phyloP scores from a whole-genome alignment of 2,888 invertebrate genomes.

The Elegia similella region DNA sequence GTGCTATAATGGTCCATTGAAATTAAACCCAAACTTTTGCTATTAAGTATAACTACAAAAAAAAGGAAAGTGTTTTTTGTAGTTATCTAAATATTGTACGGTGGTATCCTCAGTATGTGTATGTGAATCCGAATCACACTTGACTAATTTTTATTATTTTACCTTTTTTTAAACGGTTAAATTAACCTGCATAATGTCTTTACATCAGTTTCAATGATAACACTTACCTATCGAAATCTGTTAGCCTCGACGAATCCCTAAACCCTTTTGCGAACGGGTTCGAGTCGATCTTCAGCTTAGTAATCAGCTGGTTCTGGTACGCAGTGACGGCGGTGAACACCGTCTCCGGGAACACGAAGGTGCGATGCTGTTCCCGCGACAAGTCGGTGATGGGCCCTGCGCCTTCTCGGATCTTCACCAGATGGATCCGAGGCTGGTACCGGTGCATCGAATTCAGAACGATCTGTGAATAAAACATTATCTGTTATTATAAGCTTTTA shows the following conservation, averaged over 20 bases:
- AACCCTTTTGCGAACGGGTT: conserved; percentile 99
- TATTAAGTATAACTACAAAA: too few species aligned
- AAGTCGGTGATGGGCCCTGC: conserved; percentile 91
- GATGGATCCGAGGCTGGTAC: conserved; percentile 98
- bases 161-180: too few species aligned
- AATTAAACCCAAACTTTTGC: too few species aligned
- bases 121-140: too few species aligned
- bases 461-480: conserved; percentile 85
- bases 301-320: conserved; percentile 99
- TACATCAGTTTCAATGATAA: not conserved
- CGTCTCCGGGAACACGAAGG: conserved; percentile 98
- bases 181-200: too few species aligned
- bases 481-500: not conserved
- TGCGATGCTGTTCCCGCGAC: conserved; percentile 94
- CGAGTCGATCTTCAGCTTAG: conserved; percentile 98
- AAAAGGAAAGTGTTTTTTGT: too few species aligned
- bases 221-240: conserved; percentile 92
- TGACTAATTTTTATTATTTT: too few species aligned
- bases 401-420: conserved; percentile 87
- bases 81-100: too few species aligned
- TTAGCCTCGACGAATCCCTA: conserved; percentile 95
- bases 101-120: too few species aligned
- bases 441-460: conserved; percentile 99
- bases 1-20: too few species aligned
- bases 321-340: conserved; percentile 99